These are phyloP conservation scores for Gandaritis pyraliata DNA, from an alignment of 2,888 invertebrate species.

Conservation along the genomic window DNA sequence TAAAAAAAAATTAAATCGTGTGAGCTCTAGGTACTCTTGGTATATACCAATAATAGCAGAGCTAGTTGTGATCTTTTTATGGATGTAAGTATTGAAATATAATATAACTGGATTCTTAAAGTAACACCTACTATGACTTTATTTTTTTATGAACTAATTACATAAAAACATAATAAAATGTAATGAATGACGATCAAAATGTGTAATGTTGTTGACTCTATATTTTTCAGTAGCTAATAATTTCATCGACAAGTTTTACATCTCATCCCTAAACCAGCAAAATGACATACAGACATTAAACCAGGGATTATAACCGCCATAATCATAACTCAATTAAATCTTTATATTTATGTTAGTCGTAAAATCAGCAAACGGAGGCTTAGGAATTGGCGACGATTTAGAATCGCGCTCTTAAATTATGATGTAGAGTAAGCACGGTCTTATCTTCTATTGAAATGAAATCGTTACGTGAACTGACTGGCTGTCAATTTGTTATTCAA, in stretches of 20 bases:
- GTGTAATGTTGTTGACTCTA: too few species aligned
- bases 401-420: constrained; percentile 19
- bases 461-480: background rate
- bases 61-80: too few species aligned
- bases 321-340: constrained; percentile 84
- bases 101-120: too few species aligned
- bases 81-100: too few species aligned
- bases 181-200: too few species aligned
- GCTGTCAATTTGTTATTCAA: background rate
- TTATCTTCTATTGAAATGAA: constrained; percentile 10
- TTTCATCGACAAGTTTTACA: constrained; percentile 7
- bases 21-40: too few species aligned
- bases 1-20: too few species aligned
- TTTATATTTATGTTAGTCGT: constrained; percentile 74
- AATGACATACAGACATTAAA: constrained; percentile 60
- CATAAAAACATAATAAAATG: too few species aligned
- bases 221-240: too few species aligned
- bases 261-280: constrained; percentile 51
- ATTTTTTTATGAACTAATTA: too few species aligned
- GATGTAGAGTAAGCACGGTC: constrained; percentile 6
- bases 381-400: constrained; percentile 57
- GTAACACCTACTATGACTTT: too few species aligned
- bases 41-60: too few species aligned
- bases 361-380: constrained; percentile 67
- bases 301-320: constrained; percentile 72